Conservation (phyloP, 2,888 invertebrate genomes). For the Heliconius erato region DNA sequence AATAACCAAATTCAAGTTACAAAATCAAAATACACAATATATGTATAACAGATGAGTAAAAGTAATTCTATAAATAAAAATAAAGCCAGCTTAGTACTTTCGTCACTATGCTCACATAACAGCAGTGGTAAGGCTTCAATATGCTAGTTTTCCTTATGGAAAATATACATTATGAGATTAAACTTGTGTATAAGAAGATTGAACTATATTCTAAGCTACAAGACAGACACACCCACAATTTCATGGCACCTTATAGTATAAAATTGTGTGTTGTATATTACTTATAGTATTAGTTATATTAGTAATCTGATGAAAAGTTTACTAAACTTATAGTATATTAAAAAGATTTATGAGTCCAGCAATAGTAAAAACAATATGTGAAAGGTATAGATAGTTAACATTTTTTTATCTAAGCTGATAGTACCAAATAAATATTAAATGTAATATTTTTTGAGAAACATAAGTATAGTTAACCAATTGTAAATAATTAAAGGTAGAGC, state of each 20-base stretch:
- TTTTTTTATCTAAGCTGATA: no score
- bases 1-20: neutral
- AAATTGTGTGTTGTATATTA: neutral
- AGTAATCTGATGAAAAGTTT: neutral
- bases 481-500: neutral
- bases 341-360: neutral
- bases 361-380: neutral
- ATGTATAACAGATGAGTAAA: constrained; percentile 14
- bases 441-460: neutral
- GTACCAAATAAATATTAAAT: no score
- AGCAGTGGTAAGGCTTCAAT: constrained; percentile 62
- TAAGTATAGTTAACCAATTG: neutral
- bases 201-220: constrained; percentile 42
- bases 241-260: neutral
- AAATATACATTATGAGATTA: constrained; percentile 47
- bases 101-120: constrained; percentile 60
- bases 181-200: constrained; percentile 40
- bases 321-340: neutral
- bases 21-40: constrained; percentile 24
- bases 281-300: neutral
- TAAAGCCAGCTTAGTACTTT: constrained; percentile 59
- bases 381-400: neutral
- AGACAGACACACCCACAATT: constrained; percentile 36
- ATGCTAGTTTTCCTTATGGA: constrained; percentile 46
- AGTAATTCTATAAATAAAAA: constrained; percentile 34